Evolutionary conservation across 2,888 invertebrate genomes (phyloP), one percentile per base, ranked within the genome.

Genomic region (Caradrina kadenii): DNA sequence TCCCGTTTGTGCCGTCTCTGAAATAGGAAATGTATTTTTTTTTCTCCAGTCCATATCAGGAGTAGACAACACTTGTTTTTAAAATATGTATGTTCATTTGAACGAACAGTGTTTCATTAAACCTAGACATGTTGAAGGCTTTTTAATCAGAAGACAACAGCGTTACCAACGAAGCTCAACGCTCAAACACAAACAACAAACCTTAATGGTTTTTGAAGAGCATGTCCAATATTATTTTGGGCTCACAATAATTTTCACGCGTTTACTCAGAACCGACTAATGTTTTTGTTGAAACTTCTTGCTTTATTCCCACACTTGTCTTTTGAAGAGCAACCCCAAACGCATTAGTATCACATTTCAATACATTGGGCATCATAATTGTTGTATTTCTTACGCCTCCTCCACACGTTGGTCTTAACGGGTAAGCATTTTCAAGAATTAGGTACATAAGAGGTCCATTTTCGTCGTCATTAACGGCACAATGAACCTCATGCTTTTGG

Each of bases 131-230:
- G 71, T 83, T 78, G 76, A 80, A 83, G 76, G 73, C 67, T 79
- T 86, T 89, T 87, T 88, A 89, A 89, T 90, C 88, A 88, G 82
- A 85, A 79, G 86, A 85, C 85, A 84, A 81, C 87, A 82, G 74
- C 80, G 73, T 80, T 84, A 86, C 87, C 77, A 76, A 62, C 77
- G 76, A 84, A 82, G 82, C 87, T 80, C 84, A 73, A 81, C 83
- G 87, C 86, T 89, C 88, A 90, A 92, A 93, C 87, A 92, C 83
- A 89, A 89, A 93, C 89, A 93, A 93, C 91, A 93, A 89, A 91
- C 90, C 89, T 88, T 94, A 94, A 94, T 94, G 93, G 93, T 90
- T 93, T 94, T 93, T 93, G 85, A 85, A 94, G 94, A 92, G 94
- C 91, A 90, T 87, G 80, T 86, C 83, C 91, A 96, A 96, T 95